phyloP scores from a whole-genome alignment of 2,113 vertebrate genomes.

The Bothrops jararaca region DNA sequence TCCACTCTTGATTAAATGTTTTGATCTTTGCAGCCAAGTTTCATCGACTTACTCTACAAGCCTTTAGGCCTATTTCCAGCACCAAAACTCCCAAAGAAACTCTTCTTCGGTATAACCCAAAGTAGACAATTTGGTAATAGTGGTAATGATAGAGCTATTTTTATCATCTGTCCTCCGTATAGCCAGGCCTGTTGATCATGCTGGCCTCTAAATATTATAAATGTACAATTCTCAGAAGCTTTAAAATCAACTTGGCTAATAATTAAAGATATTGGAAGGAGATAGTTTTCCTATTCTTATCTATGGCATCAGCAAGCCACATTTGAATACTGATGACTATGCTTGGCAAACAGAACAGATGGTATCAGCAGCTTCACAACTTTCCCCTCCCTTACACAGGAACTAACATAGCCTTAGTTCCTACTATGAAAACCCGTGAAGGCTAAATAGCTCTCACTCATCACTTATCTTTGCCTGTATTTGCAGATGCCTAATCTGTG shows the following conservation, averaged over 20 bases:
- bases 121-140: not conserved
- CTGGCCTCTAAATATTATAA: not conserved
- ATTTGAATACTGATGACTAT: not conserved
- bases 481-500: not conserved
- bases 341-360: not conserved
- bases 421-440: not conserved
- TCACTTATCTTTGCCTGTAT: constrained; percentile 14
- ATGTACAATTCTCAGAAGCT: not conserved
- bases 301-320: not conserved
- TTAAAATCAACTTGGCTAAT: not conserved
- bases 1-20: not conserved
- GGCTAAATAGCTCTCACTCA: constrained; percentile 4
- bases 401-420: not conserved
- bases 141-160: not conserved
- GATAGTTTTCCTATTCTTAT: not conserved
- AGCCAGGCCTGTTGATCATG: not conserved
- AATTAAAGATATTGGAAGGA: not conserved
- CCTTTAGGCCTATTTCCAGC: not conserved
- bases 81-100: not conserved
- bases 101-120: not conserved
- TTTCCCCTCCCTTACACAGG: not conserved
- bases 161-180: not conserved
- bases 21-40: not conserved
- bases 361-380: not conserved
- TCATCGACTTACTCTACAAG: not conserved